Conservation (phyloP, 1,140 invertebrate genomes). For the Cardiocondyla obscurior region DNA sequence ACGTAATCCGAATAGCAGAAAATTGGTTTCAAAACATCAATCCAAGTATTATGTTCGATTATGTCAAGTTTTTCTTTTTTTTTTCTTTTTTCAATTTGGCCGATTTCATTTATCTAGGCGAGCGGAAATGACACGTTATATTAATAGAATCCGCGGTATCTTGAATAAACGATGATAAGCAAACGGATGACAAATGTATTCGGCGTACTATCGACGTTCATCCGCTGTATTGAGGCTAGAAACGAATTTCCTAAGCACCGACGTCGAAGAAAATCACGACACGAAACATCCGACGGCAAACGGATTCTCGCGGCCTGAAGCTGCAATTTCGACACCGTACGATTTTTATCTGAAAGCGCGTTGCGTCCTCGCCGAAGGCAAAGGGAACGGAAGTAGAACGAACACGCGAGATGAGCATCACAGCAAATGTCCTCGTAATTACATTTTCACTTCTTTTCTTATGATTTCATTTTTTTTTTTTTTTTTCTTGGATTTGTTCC, state of each 20-base stretch:
- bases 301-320: neutral
- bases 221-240: neutral
- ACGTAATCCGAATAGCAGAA: neutral
- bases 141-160: neutral
- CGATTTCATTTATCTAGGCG: neutral
- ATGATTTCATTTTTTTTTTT: neutral
- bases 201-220: neutral
- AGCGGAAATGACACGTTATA: neutral
- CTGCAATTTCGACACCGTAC: conserved; percentile 12
- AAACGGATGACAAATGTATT: neutral
- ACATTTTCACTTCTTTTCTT: neutral
- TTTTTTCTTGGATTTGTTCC: too few relatives aligned
- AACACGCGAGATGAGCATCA: neutral
- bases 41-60: neutral
- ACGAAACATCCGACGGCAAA: neutral
- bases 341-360: conserved; percentile 34
- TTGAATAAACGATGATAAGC: conserved; percentile 34
- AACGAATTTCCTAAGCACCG: neutral
- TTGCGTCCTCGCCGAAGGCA: conserved; percentile 7
- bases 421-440: neutral
- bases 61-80: too few relatives aligned
- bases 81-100: neutral
- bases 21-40: neutral
- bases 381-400: conserved; percentile 15
- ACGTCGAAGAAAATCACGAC: neutral